phyloP scores from a whole-genome alignment of 1,140 invertebrate species.

The Cheumatopsyche charites region DNA sequence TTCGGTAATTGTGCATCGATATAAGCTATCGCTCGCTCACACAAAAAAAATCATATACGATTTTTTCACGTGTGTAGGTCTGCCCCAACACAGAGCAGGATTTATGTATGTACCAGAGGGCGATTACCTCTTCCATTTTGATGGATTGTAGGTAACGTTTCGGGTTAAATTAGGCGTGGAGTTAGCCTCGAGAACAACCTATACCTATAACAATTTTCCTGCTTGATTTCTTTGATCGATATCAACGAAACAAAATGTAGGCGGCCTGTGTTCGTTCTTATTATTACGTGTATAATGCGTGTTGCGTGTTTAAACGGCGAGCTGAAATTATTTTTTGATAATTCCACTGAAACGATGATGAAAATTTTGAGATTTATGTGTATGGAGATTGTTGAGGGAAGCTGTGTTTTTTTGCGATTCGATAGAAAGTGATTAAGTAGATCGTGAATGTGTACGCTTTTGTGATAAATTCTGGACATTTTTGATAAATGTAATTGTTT shows the following conservation, averaged over 20 bases:
- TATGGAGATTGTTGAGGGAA: too few relatives aligned
- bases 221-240: constrained; percentile 48
- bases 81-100: neutral
- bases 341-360: constrained; percentile 31
- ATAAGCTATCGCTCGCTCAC: neutral
- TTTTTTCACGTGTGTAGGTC: neutral
- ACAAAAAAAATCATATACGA: neutral
- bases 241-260: constrained; percentile 44
- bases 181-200: constrained; percentile 20
- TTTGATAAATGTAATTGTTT: too few relatives aligned
- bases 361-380: too few relatives aligned
- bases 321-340: constrained; percentile 30
- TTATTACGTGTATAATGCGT: too few relatives aligned
- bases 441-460: too few relatives aligned
- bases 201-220: constrained; percentile 40
- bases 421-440: too few relatives aligned
- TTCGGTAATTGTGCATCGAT: constrained; percentile 18
- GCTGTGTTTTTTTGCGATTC: too few relatives aligned
- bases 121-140: constrained; percentile 43
- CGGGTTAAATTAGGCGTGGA: constrained; percentile 37
- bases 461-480: too few relatives aligned
- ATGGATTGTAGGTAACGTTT: constrained; percentile 44
- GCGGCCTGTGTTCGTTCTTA: constrained; percentile 24
- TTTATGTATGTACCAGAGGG: constrained; percentile 3
- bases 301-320: too few relatives aligned